phyloP scores from a whole-genome alignment of 1,140 invertebrate species.

The Drosophila miranda region DNA sequence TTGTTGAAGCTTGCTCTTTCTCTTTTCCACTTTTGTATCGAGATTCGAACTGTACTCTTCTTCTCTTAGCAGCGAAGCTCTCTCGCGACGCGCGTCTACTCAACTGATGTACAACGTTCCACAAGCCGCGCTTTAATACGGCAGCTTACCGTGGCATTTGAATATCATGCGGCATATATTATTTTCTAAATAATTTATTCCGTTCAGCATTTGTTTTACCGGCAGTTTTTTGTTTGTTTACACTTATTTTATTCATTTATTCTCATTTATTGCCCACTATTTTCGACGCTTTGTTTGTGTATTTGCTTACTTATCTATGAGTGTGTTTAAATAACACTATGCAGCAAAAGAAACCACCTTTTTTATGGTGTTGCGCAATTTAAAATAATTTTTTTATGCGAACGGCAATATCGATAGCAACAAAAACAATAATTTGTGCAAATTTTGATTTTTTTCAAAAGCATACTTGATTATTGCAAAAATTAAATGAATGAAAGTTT shows the following conservation, averaged over 20 bases:
- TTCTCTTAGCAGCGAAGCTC: too few species aligned
- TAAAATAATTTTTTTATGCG: too few species aligned
- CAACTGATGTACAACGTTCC: constrained; percentile 7
- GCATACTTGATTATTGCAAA: too few species aligned
- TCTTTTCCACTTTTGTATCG: too few species aligned
- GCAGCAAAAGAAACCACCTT: background rate
- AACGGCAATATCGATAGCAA: too few species aligned
- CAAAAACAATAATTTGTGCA: too few species aligned
- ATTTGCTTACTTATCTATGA: constrained; percentile 20
- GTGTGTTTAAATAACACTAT: background rate
- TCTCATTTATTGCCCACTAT: background rate
- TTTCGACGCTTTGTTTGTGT: constrained; percentile 24
- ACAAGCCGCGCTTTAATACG: constrained; percentile 27
- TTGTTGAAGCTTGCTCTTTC: background rate
- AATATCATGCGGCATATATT: background rate
- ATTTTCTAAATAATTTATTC: constrained; percentile 20
- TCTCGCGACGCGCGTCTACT: too few species aligned
- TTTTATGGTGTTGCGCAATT: too few species aligned
- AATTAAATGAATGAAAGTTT: too few species aligned
- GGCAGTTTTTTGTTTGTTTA: constrained; percentile 36
- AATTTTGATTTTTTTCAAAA: too few species aligned
- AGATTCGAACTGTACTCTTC: too few species aligned
- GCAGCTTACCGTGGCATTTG: constrained; percentile 5
- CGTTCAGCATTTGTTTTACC: constrained; percentile 13
- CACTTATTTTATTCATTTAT: too few species aligned